phyloP scores from a whole-genome alignment of 2,797 vertebrate genomes.

The Epinephelus malabaricus region DNA sequence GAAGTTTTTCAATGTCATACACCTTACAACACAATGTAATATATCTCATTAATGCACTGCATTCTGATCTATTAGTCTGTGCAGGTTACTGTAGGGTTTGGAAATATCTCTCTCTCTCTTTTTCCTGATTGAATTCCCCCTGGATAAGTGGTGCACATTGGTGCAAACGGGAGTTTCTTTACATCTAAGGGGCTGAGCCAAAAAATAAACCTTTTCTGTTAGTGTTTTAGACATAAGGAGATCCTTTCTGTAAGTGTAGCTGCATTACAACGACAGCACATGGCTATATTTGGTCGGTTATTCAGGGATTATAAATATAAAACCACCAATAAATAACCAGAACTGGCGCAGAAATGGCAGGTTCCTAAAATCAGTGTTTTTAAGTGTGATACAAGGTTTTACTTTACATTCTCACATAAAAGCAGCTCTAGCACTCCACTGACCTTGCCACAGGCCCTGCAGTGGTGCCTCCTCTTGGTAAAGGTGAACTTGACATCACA shows the following conservation, averaged over 20 bases:
- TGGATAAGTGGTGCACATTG: not conserved
- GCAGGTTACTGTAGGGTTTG: not conserved
- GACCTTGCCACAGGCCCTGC: conserved; percentile 99
- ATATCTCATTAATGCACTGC: not conserved
- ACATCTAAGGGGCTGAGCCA: not conserved
- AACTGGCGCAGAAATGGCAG: not conserved
- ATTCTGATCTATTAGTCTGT: not conserved
- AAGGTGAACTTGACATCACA: conserved; percentile 98
- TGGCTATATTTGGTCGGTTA: not conserved
- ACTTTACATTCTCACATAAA: not conserved
- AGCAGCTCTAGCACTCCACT: conserved; percentile 58
- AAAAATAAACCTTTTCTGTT: not conserved
- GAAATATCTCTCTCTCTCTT: not conserved
- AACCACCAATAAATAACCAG: not conserved
- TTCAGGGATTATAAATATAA: too few species aligned
- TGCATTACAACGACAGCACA: not conserved
- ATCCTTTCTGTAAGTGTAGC: not conserved
- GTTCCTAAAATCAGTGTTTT: not conserved
- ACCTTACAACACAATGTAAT: not conserved
- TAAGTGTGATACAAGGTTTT: not conserved
- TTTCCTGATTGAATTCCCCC: not conserved
- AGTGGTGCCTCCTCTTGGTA: conserved; percentile 98
- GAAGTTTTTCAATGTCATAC: not conserved
- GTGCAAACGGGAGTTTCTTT: not conserved
- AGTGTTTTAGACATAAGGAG: not conserved